Evolutionary conservation across 2,797 vertebrate species (phyloP).

Genomic region (Pelobates cultripes): DNA sequence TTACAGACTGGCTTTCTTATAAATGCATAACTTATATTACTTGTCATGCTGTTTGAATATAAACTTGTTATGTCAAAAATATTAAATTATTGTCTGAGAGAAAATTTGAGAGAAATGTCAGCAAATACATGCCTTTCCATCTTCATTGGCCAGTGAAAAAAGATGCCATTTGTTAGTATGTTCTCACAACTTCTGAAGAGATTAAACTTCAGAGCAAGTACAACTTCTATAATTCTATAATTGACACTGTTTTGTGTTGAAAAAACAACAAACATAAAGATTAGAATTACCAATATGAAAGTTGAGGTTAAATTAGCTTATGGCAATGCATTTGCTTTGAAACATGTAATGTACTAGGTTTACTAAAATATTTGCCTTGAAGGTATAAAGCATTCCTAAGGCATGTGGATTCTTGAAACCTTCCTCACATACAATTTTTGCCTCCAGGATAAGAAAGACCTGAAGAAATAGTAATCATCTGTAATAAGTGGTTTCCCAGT

Average conservation of each 20-base stretch:
- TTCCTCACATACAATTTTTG: slow-evolving; percentile 34
- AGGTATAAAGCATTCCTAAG: slow-evolving; percentile 65
- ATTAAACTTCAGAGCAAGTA: slow-evolving; percentile 27
- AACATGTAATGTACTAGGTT: slow-evolving; percentile 59
- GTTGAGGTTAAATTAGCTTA: slow-evolving; percentile 21
- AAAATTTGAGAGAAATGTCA: no score
- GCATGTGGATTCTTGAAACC: slow-evolving; percentile 66
- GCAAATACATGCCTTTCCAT: neutral
- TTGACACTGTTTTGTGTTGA: slow-evolving; percentile 19
- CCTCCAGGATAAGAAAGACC: slow-evolving; percentile 34
- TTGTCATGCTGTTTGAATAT: no score
- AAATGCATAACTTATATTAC: no score
- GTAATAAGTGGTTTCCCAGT: slow-evolving; percentile 30
- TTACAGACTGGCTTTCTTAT: no score
- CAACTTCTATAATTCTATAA: slow-evolving; percentile 15
- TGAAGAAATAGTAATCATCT: slow-evolving; percentile 44
- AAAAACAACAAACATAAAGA: slow-evolving; percentile 15
- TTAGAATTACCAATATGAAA: slow-evolving; percentile 10
- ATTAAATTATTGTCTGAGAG: no score
- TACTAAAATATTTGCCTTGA: slow-evolving; percentile 62
- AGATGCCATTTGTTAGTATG: neutral
- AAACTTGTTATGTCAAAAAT: no score
- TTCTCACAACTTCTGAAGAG: neutral
- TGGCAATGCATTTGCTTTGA: slow-evolving; percentile 57
- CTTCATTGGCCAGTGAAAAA: neutral